These are phyloP conservation scores for Cryptoleucopteryx plumbea DNA, from an alignment of 2,113 vertebrate species.

Conservation along the genomic window DNA sequence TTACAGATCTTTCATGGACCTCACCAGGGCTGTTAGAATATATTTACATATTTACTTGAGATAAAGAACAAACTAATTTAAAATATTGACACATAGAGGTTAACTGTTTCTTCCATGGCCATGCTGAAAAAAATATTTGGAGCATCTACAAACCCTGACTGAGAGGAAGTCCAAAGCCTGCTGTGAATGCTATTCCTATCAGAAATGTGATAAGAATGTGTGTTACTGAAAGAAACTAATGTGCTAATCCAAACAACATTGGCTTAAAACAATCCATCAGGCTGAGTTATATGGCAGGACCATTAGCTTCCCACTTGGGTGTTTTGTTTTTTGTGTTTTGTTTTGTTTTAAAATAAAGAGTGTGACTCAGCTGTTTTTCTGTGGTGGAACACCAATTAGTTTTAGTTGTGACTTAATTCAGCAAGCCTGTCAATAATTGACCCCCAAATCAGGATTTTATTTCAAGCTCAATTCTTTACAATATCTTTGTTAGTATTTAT, in stretches of 20 bases:
- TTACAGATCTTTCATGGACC: not conserved
- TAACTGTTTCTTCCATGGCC: not conserved
- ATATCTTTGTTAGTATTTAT: not conserved
- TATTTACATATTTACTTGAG: not conserved
- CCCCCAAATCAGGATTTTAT: not conserved
- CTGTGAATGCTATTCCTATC: not conserved
- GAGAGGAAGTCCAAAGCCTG: not conserved
- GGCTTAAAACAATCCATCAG: not conserved
- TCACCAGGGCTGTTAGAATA: not conserved
- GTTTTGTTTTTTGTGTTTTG: not conserved
- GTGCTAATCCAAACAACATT: not conserved
- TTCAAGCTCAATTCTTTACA: not conserved
- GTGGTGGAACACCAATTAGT: not conserved
- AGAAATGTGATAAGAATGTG: not conserved
- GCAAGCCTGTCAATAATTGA: not conserved
- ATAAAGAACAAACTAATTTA: not conserved
- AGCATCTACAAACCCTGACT: not conserved
- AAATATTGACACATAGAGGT: not conserved
- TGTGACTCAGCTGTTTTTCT: not conserved
- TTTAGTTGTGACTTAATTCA: not conserved
- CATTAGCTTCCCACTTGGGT: not conserved
- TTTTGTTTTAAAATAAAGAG: not conserved
- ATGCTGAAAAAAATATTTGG: not conserved
- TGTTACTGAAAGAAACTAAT: not conserved
- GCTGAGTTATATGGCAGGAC: not conserved